These are phyloP conservation scores for Cotesia congregata DNA, from an alignment of 2,888 invertebrate genomes.

Conservation along the genomic window DNA sequence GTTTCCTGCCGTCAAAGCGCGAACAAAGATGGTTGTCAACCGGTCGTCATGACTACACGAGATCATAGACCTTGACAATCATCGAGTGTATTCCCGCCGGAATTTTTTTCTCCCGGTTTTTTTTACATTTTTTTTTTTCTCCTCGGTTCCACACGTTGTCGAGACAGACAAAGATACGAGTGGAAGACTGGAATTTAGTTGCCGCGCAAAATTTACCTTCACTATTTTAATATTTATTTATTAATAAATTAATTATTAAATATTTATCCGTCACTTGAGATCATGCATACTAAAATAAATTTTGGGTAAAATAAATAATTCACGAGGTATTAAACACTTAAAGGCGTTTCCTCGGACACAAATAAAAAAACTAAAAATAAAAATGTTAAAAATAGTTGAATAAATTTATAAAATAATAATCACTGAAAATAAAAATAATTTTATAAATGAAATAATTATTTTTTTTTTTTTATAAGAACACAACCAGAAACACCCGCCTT, in stretches of 20 bases:
- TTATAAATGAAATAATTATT: background rate
- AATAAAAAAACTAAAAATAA: background rate
- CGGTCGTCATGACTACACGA: conserved; percentile 43
- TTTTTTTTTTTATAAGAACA: background rate
- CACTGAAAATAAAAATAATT: background rate
- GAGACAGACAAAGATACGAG: background rate
- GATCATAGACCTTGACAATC: conserved; percentile 21
- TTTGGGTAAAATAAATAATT: conserved; percentile 2
- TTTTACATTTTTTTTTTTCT: background rate
- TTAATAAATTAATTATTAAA: background rate
- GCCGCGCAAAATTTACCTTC: background rate
- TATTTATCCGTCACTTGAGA: background rate
- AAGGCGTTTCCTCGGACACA: conserved; percentile 21
- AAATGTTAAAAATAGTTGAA: background rate
- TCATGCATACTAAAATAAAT: background rate
- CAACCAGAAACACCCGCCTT: conserved; percentile 15
- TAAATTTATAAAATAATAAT: background rate
- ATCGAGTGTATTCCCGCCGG: conserved; percentile 12
- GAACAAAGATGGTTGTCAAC: conserved; percentile 33
- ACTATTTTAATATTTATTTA: background rate
- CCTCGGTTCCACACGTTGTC: background rate
- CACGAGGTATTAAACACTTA: conserved; percentile 6
- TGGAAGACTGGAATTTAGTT: background rate
- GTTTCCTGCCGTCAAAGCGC: conserved; percentile 3
- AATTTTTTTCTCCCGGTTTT: conserved; percentile 5